Conservation (phyloP, 64 coral and sea anemone species). For the Porites australiensis region DNA sequence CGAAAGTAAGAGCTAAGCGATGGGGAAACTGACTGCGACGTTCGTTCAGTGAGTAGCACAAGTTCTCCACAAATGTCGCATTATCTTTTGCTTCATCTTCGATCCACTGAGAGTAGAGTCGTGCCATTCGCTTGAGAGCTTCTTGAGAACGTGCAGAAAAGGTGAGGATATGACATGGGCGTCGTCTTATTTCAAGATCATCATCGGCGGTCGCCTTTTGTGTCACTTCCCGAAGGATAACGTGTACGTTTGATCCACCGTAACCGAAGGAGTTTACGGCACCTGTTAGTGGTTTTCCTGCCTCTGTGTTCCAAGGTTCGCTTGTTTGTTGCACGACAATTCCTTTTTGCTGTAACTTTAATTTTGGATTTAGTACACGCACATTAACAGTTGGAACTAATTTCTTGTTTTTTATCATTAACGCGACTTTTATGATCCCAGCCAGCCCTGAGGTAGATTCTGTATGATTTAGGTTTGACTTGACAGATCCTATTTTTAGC, state of each 20-base stretch:
- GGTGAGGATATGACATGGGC: conserved; percentile 11
- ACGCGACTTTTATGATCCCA: conserved; percentile 69
- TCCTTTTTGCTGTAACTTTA: conserved; percentile 58
- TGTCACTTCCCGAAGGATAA: conserved; percentile 52
- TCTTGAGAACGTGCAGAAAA: conserved; percentile 47
- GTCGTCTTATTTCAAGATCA: too few relatives aligned
- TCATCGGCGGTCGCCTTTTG: not conserved
- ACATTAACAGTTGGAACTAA: conserved; percentile 84
- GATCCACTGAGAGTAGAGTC: conserved; percentile 32
- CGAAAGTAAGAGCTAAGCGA: conserved; percentile 53
- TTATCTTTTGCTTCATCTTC: not conserved
- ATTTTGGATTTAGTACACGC: conserved; percentile 68
- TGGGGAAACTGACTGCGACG: conserved; percentile 37
- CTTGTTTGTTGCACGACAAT: conserved; percentile 40
- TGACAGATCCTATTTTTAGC: conserved; percentile 69
- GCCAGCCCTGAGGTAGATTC: conserved; percentile 88
- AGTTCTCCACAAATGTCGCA: not conserved
- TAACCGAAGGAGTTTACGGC: conserved; percentile 73
- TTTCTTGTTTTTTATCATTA: conserved; percentile 71
- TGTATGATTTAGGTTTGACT: conserved; percentile 90
- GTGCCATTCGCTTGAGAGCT: conserved; percentile 38
- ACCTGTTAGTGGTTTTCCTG: conserved; percentile 52
- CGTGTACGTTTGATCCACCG: conserved; percentile 69
- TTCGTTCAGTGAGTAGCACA: conserved; percentile 66
- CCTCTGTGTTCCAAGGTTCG: conserved; percentile 47